phyloP scores from a whole-genome alignment of 2,113 vertebrate genomes.

The Pomatostomus ruficeps region DNA sequence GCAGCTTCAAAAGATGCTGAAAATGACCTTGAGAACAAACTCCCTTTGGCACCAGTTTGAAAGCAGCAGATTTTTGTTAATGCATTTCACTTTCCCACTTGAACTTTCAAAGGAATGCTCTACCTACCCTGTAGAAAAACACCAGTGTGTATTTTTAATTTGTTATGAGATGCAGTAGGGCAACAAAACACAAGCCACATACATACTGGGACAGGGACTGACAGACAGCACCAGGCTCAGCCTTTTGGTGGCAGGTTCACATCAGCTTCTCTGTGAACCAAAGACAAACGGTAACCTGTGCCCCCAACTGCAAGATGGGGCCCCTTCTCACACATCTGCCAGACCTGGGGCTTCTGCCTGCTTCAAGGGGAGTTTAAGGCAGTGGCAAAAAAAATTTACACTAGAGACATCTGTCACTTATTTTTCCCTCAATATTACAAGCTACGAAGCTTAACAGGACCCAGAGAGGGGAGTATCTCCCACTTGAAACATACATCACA shows the following conservation, averaged over 20 bases:
- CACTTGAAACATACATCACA: fast-evolving
- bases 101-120: conserved; percentile 13
- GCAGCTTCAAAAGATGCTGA: not conserved
- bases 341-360: not conserved
- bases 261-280: not conserved
- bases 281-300: not conserved
- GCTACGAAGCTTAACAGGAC: not conserved
- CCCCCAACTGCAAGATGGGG: not conserved
- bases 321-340: not conserved
- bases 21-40: not conserved
- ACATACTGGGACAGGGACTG: not conserved
- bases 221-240: not conserved
- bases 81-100: not conserved
- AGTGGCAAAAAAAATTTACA: not conserved
- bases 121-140: not conserved
- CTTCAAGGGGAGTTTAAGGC: not conserved
- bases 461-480: not conserved
- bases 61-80: conserved; percentile 15
- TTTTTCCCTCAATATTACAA: not conserved
- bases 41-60: not conserved
- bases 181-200: not conserved
- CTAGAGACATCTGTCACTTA: not conserved
- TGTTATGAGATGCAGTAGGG: not conserved
- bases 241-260: not conserved
- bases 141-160: conserved; percentile 32